Conservation (phyloP, 2,113 vertebrate species). For the Leptobrachium leishanense region DNA sequence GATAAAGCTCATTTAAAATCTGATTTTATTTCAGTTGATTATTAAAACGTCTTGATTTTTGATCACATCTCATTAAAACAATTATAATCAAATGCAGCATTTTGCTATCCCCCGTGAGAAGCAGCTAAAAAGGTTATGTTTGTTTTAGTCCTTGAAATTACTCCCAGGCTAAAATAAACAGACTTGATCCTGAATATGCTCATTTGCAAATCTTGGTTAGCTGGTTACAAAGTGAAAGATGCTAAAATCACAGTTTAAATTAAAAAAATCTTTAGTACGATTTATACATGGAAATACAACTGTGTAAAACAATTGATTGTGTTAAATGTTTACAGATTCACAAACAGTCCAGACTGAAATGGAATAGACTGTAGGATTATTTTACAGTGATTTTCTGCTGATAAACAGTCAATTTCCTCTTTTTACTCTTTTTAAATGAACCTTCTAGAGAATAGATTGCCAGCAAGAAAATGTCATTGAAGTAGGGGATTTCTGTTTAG, state of each 20-base stretch:
- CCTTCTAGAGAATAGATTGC: no score
- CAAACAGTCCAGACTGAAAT: no score
- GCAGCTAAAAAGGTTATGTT: slow-evolving; percentile 79
- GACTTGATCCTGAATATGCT: slow-evolving; percentile 54
- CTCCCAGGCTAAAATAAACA: slow-evolving; percentile 68
- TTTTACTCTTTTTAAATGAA: no score
- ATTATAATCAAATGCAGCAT: slow-evolving; percentile 82
- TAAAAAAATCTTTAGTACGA: no score
- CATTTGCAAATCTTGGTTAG: not conserved
- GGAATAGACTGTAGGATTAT: no score
- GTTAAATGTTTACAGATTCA: no score
- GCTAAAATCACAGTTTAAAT: not conserved
- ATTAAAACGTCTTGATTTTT: slow-evolving; percentile 72
- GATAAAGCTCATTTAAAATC: slow-evolving; percentile 69
- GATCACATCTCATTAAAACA: slow-evolving; percentile 81
- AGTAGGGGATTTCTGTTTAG: no score
- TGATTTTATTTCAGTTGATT: slow-evolving; percentile 70
- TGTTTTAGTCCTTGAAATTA: slow-evolving; percentile 74
- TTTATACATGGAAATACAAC: no score
- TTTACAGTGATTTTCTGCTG: no score
- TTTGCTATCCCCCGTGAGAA: slow-evolving; percentile 73
- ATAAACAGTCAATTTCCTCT: no score
- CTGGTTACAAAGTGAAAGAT: not conserved
- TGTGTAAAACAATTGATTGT: no score
- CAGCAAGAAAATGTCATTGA: no score